phyloP scores from a whole-genome alignment of 2,113 vertebrate genomes.

The Myotis lucifugus region DNA sequence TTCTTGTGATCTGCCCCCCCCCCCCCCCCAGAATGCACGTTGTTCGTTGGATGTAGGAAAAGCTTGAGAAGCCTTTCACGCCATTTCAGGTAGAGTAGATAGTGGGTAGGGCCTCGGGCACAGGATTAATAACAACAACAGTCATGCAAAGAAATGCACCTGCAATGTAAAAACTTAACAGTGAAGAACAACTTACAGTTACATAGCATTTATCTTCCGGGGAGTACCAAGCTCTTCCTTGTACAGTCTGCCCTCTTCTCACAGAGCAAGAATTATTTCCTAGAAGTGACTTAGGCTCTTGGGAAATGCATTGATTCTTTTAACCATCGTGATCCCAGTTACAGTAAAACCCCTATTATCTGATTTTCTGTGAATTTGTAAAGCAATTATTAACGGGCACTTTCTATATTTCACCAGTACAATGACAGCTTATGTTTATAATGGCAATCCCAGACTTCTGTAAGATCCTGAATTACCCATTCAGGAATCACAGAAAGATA shows the following conservation, averaged over 20 bases:
- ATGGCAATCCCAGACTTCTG: conserved; percentile 5
- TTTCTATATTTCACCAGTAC: conserved; percentile 52
- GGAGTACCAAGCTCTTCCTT: conserved; percentile 49
- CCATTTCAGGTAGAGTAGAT: not conserved
- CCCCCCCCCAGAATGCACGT: not conserved
- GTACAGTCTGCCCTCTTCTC: conserved; percentile 24
- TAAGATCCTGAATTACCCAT: conserved; percentile 29
- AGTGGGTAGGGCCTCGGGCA: not conserved
- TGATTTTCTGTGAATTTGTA: conserved; percentile 72
- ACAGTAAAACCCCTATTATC: conserved; percentile 76
- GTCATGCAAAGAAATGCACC: not conserved
- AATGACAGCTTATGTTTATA: conserved; percentile 56
- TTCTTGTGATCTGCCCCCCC: not conserved
- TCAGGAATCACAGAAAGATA: conserved; percentile 47
- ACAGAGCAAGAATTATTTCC: conserved; percentile 57
- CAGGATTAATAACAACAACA: not conserved
- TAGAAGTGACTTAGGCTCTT: conserved; percentile 70
- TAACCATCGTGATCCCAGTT: conserved; percentile 66
- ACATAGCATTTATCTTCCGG: conserved; percentile 12
- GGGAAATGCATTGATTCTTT: conserved; percentile 71
- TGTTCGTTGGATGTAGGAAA: not conserved
- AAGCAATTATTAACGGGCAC: conserved; percentile 62
- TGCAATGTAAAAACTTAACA: not conserved
- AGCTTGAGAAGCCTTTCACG: conserved; percentile 10
- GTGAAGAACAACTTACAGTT: not conserved